Evolutionary conservation across 1,140 invertebrate species (phyloP).

Genomic region (Macrocentrus cingulum): DNA sequence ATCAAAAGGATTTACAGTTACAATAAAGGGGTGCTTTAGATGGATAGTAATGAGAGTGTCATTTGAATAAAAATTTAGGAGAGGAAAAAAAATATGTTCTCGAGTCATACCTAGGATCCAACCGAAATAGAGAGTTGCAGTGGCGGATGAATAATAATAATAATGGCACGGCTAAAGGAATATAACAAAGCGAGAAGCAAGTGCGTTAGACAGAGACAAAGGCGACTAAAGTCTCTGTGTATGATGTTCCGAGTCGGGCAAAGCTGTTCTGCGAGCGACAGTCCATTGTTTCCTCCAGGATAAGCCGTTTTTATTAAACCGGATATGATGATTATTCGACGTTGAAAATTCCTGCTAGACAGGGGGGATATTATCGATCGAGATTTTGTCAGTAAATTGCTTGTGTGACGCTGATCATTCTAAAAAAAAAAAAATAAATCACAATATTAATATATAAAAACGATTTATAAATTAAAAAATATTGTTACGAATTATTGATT

Average conservation of each 20-base stretch:
- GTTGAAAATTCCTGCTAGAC: conserved; percentile 31
- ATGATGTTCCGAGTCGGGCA: conserved; percentile 7
- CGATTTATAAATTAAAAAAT: too few species aligned
- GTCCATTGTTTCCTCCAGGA: conserved; percentile 27
- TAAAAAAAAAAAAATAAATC: conserved; percentile 1
- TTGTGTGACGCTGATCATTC: not conserved
- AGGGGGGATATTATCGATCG: conserved; percentile 33
- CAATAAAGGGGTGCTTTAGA: too few species aligned
- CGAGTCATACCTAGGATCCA: too few species aligned
- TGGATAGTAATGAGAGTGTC: too few species aligned
- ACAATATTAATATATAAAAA: too few species aligned
- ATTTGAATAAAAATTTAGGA: too few species aligned
- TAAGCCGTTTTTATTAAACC: conserved; percentile 51
- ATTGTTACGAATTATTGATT: too few species aligned
- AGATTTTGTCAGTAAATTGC: conserved; percentile 22
- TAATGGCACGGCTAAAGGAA: not conserved
- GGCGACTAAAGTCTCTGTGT: not conserved
- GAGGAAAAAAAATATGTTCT: too few species aligned
- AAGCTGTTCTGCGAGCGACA: conserved; percentile 11
- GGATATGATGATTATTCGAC: conserved; percentile 47
- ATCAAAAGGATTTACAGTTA: too few species aligned
- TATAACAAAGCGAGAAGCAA: not conserved
- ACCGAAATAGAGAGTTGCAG: not conserved
- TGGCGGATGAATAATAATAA: not conserved
- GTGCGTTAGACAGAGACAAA: not conserved